These are phyloP conservation scores for Carapus acus DNA, from an alignment of 2,797 vertebrate species.

Conservation along the genomic window DNA sequence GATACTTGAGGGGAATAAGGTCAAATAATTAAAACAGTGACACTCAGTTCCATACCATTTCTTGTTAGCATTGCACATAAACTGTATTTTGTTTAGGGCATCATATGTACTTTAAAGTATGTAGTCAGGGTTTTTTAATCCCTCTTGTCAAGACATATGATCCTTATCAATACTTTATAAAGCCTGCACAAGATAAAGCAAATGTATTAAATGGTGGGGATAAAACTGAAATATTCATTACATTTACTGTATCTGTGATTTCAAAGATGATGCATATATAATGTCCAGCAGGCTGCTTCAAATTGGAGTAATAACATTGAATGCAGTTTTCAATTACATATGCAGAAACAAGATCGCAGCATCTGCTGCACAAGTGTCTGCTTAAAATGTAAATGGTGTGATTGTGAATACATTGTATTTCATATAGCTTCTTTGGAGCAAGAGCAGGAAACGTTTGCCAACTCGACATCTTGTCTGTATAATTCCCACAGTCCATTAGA, in stretches of 20 bases:
- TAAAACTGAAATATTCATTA: constrained; percentile 12
- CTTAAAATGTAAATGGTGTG: not conserved
- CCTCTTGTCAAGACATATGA: not conserved
- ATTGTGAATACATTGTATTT: constrained; percentile 21
- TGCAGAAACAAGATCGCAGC: constrained; percentile 1
- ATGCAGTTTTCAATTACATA: not conserved
- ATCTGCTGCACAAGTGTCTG: not conserved
- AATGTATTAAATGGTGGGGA: not conserved
- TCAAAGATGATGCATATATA: constrained; percentile 10
- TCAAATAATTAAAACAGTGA: too few species aligned
- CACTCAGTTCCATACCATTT: too few species aligned
- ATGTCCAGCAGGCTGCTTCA: constrained; percentile 1
- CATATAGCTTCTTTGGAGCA: constrained; percentile 18
- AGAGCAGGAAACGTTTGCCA: constrained; percentile 32
- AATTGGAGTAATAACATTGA: constrained; percentile 5
- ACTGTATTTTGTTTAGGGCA: too few species aligned
- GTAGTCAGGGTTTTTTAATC: too few species aligned
- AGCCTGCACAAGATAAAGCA: constrained; percentile 1
- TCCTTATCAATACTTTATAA: not conserved
- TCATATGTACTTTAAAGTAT: too few species aligned
- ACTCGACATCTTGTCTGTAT: constrained; percentile 41
- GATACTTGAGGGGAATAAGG: too few species aligned
- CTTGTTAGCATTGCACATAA: too few species aligned
- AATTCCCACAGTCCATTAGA: constrained; percentile 53
- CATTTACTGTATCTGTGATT: not conserved